A percentile compares a stretch with the other conserved stretches of the same genome.
Evolutionary conservation across 2,888 invertebrate genomes (phyloP).

Genomic region (Scelioninae gen. 1): DNA sequence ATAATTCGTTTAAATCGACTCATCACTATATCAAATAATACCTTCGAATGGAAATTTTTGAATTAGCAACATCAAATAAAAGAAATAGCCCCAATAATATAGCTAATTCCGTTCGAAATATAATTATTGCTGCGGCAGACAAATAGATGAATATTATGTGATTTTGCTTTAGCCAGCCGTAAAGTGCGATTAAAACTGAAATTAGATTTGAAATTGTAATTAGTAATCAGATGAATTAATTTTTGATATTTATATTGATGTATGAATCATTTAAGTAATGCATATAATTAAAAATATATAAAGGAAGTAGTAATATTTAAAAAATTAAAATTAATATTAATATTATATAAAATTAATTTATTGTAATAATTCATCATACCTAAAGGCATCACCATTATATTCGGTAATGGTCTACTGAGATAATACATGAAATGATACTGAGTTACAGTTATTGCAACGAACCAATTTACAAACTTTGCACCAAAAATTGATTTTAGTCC

Average conservation of each 20-base stretch:
- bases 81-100: conserved; percentile 94
- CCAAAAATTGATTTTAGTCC: too few relatives aligned
- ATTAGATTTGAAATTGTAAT: conserved; percentile 73
- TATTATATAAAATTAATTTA: too few relatives aligned
- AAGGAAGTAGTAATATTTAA: neutral
- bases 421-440: too few relatives aligned
- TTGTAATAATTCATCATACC: too few relatives aligned
- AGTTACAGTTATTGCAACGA: too few relatives aligned
- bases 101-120: conserved; percentile 95
- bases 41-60: conserved; percentile 89
- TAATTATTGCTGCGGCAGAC: conserved; percentile 94
- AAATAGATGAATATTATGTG: conserved; percentile 91
- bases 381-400: too few relatives aligned
- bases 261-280: neutral
- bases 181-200: conserved; percentile 93
- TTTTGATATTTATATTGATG: conserved; percentile 6
- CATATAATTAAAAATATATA: neutral
- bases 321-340: too few relatives aligned
- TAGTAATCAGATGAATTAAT: conserved; percentile 2
- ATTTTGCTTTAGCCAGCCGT: conserved; percentile 92
- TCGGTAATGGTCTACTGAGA: too few relatives aligned
- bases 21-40: conserved; percentile 79
- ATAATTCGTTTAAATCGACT: too few relatives aligned
- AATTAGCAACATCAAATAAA: conserved; percentile 90
- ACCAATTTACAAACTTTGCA: too few relatives aligned